Evolutionary conservation across 2,797 vertebrate genomes (phyloP).

Genomic region (Epinephelus awoara): DNA sequence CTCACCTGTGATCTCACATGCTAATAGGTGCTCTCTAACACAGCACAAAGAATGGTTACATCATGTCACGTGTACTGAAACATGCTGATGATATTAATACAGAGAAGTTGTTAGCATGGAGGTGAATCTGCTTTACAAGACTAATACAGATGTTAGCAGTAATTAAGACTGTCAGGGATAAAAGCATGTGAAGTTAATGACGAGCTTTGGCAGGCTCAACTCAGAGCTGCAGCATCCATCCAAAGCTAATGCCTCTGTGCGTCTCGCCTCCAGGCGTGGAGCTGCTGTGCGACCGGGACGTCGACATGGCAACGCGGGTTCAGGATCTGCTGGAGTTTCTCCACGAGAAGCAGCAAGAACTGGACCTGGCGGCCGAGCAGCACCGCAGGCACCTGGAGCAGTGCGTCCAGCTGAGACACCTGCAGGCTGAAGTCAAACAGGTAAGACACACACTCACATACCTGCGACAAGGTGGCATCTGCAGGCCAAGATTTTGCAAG

Average conservation of each 20-base stretch:
- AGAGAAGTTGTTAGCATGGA: background rate
- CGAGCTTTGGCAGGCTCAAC: too few relatives aligned
- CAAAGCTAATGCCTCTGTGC: background rate
- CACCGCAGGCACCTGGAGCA: slow-evolving; percentile 97
- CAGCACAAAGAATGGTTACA: slow-evolving; percentile 55
- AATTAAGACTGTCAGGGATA: background rate
- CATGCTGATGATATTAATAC: slow-evolving; percentile 2
- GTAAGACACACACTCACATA: slow-evolving; percentile 65
- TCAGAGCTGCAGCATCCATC: background rate
- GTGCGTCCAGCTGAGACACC: slow-evolving; percentile 96
- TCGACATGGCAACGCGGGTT: slow-evolving; percentile 98
- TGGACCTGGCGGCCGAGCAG: slow-evolving; percentile 96
- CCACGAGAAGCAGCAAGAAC: slow-evolving; percentile 98
- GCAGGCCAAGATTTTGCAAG: slow-evolving; percentile 4
- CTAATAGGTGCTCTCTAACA: slow-evolving; percentile 69
- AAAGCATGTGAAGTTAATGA: too few relatives aligned
- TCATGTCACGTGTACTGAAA: slow-evolving; percentile 56
- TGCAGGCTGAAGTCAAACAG: slow-evolving; percentile 99
- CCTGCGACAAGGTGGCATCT: slow-evolving; percentile 26
- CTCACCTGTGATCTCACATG: slow-evolving; percentile 76
- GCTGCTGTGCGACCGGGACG: slow-evolving; percentile 96
- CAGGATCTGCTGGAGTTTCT: slow-evolving; percentile 98
- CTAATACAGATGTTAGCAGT: background rate
- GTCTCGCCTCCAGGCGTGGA: slow-evolving; percentile 89
- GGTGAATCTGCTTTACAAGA: background rate